Conservation (phyloP, 1,140 invertebrate species). For the Heliconius eleuchia region DNA sequence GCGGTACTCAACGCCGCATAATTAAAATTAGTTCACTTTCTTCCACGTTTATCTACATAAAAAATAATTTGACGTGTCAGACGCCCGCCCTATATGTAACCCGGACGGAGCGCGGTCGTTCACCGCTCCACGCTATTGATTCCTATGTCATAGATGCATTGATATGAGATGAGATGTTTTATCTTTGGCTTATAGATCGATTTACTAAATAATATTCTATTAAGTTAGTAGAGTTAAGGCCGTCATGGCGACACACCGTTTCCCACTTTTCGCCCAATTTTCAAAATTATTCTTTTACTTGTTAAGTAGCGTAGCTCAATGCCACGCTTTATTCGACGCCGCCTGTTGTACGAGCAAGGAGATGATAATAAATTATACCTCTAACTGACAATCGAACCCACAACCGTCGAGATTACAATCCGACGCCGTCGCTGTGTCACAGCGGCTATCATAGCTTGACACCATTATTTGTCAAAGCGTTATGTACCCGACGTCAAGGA, state of each 20-base stretch:
- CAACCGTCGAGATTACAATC: not conserved
- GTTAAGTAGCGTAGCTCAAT: too few species aligned
- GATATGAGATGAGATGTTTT: not conserved
- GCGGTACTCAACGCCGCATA: too few species aligned
- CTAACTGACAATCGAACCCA: not conserved
- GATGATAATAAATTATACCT: too few species aligned
- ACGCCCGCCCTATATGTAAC: conserved; percentile 15
- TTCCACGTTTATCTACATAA: too few species aligned
- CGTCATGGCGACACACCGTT: too few species aligned
- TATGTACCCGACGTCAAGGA: not conserved
- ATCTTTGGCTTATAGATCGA: not conserved
- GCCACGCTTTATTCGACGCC: too few species aligned
- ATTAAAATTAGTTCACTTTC: too few species aligned
- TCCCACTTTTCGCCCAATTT: too few species aligned
- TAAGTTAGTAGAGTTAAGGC: too few species aligned
- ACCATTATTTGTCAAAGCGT: conserved; percentile 4
- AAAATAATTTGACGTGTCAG: not conserved
- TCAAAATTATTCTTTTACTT: too few species aligned
- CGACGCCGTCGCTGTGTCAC: not conserved
- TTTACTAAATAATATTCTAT: too few species aligned
- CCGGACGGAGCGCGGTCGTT: conserved; percentile 24
- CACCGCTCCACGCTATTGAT: conserved; percentile 27
- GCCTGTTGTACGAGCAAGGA: too few species aligned
- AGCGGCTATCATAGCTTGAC: not conserved
- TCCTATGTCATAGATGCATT: not conserved